Conservation (phyloP, 64 coral and sea anemone genomes). For the Anthopleura sola region DNA sequence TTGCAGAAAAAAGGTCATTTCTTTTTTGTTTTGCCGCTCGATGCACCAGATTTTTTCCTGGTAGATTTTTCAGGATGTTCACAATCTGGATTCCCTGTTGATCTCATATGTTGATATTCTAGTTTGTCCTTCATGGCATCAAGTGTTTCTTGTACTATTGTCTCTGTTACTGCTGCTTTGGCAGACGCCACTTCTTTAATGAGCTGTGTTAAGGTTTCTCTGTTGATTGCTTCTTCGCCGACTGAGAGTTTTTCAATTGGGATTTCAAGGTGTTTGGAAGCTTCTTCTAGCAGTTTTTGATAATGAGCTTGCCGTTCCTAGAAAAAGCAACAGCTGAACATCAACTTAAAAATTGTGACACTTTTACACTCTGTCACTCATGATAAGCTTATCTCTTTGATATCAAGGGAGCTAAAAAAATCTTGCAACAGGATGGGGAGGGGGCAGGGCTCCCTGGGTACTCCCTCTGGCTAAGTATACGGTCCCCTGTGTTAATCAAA, state of each 20-base stretch:
- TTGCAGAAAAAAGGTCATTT: background rate
- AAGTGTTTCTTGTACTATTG: slow-evolving; percentile 16
- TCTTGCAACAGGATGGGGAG: too few species aligned
- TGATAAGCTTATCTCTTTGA: too few species aligned
- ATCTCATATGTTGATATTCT: slow-evolving; percentile 26
- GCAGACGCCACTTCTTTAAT: slow-evolving; percentile 4
- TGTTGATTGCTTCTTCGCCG: background rate
- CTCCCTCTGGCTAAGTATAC: too few species aligned
- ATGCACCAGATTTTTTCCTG: slow-evolving; percentile 2
- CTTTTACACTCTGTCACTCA: too few species aligned
- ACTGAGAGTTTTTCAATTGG: slow-evolving; percentile 5
- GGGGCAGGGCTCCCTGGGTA: too few species aligned
- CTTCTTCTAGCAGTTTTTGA: slow-evolving; percentile 8
- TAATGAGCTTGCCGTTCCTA: slow-evolving; percentile 6
- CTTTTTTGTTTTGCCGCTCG: slow-evolving; percentile 10
- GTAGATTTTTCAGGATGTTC: slow-evolving; percentile 2
- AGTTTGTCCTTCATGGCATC: slow-evolving; percentile 24
- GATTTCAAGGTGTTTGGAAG: slow-evolving; percentile 4
- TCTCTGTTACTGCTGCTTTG: slow-evolving; percentile 13
- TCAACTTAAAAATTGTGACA: too few species aligned
- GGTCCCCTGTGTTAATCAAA: too few species aligned
- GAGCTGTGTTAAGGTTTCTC: background rate
- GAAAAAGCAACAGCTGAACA: background rate
- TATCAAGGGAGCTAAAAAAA: too few species aligned
- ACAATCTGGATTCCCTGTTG: background rate